Conservation (phyloP, 2,113 vertebrate genomes). For the Mirza zaza region DNA sequence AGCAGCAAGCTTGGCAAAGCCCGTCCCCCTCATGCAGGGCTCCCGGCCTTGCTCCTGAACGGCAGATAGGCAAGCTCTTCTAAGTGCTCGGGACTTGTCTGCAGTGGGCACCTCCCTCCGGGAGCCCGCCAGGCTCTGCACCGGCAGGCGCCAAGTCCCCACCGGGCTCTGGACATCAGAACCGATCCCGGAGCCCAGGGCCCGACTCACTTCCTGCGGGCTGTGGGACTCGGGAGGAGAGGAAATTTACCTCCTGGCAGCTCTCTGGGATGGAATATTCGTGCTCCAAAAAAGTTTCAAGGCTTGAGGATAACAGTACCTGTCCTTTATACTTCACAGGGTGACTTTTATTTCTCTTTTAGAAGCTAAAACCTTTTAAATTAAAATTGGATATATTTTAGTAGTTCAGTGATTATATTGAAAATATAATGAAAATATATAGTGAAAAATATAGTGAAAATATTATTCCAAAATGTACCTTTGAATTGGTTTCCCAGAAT, state of each 20-base stretch:
- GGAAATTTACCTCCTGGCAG: background rate
- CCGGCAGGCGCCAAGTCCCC: no score
- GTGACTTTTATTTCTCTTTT: background rate
- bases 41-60: background rate
- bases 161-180: background rate
- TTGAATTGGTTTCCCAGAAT: background rate
- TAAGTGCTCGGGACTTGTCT: background rate
- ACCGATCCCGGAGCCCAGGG: background rate
- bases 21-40: fast-evolving
- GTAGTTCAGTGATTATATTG: background rate
- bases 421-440: no score
- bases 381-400: background rate
- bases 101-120: fast-evolving
- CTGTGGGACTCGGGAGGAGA: background rate
- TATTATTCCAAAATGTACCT: background rate
- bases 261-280: background rate
- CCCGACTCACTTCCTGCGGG: background rate
- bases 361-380: background rate
- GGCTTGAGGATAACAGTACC: background rate
- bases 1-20: background rate
- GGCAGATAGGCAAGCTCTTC: background rate
- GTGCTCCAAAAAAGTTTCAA: background rate
- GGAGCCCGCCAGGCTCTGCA: background rate
- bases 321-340: background rate
- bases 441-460: background rate